phyloP scores from a whole-genome alignment of 2,888 invertebrate species.

The Augochlorella aurata region DNA sequence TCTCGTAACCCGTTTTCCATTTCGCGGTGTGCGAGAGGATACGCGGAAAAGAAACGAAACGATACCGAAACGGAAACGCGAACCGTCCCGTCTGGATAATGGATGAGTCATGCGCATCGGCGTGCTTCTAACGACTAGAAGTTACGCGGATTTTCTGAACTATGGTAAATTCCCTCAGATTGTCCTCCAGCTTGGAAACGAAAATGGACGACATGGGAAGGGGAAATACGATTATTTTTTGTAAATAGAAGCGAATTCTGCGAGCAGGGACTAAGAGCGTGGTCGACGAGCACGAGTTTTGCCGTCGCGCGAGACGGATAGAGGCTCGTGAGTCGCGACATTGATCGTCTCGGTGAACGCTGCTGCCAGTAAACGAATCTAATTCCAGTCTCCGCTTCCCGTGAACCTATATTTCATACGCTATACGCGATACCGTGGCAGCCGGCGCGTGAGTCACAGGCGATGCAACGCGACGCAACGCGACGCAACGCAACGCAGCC shows the following conservation, averaged over 20 bases:
- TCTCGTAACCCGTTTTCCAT: constrained; percentile 23
- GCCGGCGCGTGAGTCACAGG: constrained; percentile 44
- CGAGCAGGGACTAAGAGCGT: neutral
- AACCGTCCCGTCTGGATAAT: neutral
- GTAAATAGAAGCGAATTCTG: neutral
- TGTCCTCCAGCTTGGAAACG: too few relatives aligned
- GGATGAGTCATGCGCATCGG: neutral
- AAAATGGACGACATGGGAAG: too few relatives aligned
- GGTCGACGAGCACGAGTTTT: neutral
- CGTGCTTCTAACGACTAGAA: neutral
- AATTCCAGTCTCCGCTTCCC: constrained; percentile 30
- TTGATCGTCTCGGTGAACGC: constrained; percentile 7
- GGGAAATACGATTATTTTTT: too few relatives aligned
- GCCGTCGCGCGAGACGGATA: neutral
- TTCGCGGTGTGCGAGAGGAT: neutral
- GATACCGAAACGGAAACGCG: neutral
- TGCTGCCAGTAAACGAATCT: constrained; percentile 13
- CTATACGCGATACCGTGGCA: constrained; percentile 9
- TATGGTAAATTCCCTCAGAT: neutral
- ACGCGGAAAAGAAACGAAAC: neutral
- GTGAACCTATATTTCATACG: constrained; percentile 17
- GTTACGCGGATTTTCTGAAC: neutral
- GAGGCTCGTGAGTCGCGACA: neutral
- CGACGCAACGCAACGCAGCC: constrained; percentile 3
- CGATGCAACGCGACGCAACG: constrained; percentile 6